phyloP scores from a whole-genome alignment of 2,888 invertebrate genomes.

The Metellina segmentata region DNA sequence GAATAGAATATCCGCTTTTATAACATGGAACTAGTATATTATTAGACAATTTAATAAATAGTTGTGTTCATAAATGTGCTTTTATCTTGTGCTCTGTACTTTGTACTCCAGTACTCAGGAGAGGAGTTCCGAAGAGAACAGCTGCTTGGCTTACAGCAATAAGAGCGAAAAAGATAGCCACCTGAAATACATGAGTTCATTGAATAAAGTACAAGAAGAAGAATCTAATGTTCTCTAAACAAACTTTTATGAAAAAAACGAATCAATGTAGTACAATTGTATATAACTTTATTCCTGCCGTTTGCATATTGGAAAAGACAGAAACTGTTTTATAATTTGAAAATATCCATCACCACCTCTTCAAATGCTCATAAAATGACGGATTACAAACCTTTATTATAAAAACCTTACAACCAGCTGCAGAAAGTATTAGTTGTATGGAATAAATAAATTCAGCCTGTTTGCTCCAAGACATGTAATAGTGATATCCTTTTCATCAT shows the following conservation, averaged over 20 bases:
- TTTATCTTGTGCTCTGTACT: conserved; percentile 60
- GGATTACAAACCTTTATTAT: too few relatives aligned
- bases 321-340: too few relatives aligned
- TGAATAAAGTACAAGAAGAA: too few relatives aligned
- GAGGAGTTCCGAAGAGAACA: not conserved
- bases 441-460: too few relatives aligned
- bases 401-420: too few relatives aligned
- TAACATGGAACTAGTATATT: not conserved
- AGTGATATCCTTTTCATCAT: too few relatives aligned
- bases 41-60: not conserved
- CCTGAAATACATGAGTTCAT: conserved; percentile 5
- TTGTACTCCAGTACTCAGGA: conserved; percentile 27
- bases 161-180: conserved; percentile 44
- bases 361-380: too few relatives aligned
- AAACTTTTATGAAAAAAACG: not conserved
- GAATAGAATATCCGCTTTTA: not conserved
- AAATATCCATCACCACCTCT: too few relatives aligned
- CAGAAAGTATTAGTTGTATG: not conserved
- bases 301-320: too few relatives aligned
- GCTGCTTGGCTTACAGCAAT: conserved; percentile 53
- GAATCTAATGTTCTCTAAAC: not conserved
- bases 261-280: not conserved
- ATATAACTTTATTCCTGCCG: too few relatives aligned
- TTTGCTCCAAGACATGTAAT: too few relatives aligned
- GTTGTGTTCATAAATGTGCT: not conserved